These are phyloP conservation scores for Lepidurus apus DNA, from an alignment of 1,140 invertebrate genomes.

Conservation along the genomic window DNA sequence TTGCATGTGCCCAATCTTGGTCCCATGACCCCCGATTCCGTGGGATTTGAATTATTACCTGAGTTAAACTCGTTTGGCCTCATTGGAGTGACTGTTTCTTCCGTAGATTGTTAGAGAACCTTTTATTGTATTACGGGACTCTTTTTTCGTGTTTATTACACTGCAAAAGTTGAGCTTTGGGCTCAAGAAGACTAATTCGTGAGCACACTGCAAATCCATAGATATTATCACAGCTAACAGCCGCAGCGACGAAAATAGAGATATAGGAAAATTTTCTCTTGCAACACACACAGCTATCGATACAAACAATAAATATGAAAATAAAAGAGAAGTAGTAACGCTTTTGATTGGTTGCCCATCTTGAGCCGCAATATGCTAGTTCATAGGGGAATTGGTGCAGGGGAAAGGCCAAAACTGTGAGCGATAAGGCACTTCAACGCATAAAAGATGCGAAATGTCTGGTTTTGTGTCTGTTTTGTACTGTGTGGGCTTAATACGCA, in stretches of 20 bases:
- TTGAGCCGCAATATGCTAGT: not conserved
- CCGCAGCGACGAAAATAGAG: slow-evolving; percentile 5
- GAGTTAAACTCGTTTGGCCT: not conserved
- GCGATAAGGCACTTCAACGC: not conserved
- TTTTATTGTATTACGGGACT: not conserved
- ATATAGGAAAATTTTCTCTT: not conserved
- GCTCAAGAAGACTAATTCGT: not conserved
- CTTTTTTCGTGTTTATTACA: not conserved
- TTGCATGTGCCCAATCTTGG: not conserved
- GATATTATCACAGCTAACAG: slow-evolving; percentile 4
- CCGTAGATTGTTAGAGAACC: not conserved
- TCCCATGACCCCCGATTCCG: too few relatives aligned
- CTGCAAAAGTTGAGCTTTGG: not conserved
- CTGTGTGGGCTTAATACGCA: not conserved
- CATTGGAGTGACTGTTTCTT: not conserved
- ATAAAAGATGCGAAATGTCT: not conserved
- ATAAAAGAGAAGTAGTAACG: not conserved
- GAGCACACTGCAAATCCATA: not conserved
- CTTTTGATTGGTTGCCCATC: not conserved
- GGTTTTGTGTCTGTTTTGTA: not conserved
- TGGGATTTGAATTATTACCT: too few relatives aligned
- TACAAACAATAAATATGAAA: too few relatives aligned
- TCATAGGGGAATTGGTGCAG: not conserved
- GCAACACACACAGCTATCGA: not conserved
- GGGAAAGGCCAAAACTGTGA: not conserved